Conservation (phyloP, 2,113 vertebrate genomes). For the Scolopax mira region DNA sequence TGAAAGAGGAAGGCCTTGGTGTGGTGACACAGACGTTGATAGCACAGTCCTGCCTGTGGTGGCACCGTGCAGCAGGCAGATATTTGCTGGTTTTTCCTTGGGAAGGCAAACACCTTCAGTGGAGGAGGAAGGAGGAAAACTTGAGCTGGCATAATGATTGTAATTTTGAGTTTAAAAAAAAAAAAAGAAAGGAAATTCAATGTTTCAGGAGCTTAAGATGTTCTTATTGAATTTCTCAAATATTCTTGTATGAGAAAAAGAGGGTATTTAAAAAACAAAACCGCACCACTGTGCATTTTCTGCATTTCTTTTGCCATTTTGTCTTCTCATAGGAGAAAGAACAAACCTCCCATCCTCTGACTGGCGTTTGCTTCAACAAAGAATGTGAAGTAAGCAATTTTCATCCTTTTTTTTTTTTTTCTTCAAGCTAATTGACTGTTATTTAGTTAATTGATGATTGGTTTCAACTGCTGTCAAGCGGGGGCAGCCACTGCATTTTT, state of each 20-base stretch:
- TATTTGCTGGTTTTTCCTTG: not conserved
- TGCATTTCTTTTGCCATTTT: not conserved
- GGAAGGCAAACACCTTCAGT: not conserved
- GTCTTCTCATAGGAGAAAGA: not conserved
- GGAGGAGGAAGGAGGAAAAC: not conserved
- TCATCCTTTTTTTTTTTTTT: not conserved
- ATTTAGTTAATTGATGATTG: conserved; percentile 45
- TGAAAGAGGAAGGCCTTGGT: not conserved
- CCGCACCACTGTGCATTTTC: not conserved
- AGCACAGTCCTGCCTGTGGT: rapidly evolving
- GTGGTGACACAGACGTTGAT: not conserved
- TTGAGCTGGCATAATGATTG: not conserved
- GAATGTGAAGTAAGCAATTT: conserved; percentile 29
- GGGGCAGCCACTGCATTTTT: conserved; percentile 5
- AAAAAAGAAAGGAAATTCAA: not conserved
- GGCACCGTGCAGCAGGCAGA: not conserved
- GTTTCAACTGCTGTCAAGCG: conserved; percentile 46
- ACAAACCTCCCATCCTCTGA: not conserved
- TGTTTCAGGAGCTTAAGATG: not conserved
- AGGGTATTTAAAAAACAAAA: not conserved
- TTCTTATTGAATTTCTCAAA: not conserved
- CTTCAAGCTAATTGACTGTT: conserved; percentile 38
- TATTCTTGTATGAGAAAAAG: conserved; percentile 2
- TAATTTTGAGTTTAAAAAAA: not conserved
- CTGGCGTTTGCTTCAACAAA: conserved; percentile 12